phyloP scores from a whole-genome alignment of 92 coral and sea anemone species.

The Parazoanthus darwini region DNA sequence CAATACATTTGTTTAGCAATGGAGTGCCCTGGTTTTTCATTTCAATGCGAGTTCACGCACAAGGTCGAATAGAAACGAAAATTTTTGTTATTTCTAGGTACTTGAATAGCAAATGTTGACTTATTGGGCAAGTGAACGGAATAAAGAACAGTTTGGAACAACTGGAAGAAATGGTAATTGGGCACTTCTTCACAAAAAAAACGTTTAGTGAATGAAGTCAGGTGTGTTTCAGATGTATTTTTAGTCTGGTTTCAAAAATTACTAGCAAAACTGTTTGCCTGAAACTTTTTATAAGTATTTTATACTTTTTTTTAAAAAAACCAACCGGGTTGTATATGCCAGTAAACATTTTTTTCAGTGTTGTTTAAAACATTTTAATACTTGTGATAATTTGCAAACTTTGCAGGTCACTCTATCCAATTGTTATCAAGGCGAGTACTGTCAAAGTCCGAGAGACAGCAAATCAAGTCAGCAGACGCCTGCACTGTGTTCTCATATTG shows the following conservation, averaged over 20 bases:
- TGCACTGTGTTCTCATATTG: neutral
- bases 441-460: neutral
- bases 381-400: too few relatives aligned
- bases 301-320: neutral
- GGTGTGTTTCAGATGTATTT: neutral
- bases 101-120: too few relatives aligned
- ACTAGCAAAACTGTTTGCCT: neutral
- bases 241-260: neutral
- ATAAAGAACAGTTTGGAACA: too few relatives aligned
- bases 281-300: neutral
- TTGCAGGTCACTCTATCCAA: neutral
- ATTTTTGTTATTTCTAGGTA: neutral
- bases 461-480: neutral
- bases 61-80: neutral
- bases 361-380: neutral
- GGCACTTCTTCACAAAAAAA: neutral
- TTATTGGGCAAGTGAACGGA: neutral
- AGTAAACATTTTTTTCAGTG: neutral
- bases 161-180: too few relatives aligned
- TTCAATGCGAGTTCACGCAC: neutral
- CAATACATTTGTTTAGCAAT: neutral
- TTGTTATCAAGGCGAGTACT: neutral
- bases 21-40: neutral
- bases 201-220: neutral
- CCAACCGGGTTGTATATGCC: neutral